A percentile compares a stretch with the other conserved stretches of the same genome.
Conservation (phyloP, 2,113 vertebrate species). For the Coptodon bakossiorum region DNA sequence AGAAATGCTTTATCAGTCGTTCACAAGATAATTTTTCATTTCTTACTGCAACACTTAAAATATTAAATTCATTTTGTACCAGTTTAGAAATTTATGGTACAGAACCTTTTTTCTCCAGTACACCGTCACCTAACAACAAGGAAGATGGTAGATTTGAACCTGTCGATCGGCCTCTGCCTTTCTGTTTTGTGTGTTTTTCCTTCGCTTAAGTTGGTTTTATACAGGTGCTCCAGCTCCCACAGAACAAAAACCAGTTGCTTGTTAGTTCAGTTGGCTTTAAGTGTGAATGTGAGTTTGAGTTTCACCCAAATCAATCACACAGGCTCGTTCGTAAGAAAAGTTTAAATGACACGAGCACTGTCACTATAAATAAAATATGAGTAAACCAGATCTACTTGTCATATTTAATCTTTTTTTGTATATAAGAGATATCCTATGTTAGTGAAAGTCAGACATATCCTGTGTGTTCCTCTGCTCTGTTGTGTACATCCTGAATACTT, state of each 20-base stretch:
- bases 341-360: not conserved
- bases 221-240: not conserved
- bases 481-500: not conserved
- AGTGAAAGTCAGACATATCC: rapidly evolving
- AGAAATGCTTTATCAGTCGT: not conserved
- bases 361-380: not conserved
- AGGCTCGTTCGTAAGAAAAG: rapidly evolving
- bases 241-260: not conserved
- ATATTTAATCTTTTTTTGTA: not conserved
- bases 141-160: rapidly evolving
- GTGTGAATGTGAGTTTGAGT: not conserved
- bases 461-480: not conserved
- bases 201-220: rapidly evolving
- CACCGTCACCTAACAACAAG: not conserved
- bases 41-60: not conserved
- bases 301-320: not conserved
- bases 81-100: rapidly evolving
- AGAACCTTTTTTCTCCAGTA: rapidly evolving
- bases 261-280: not conserved
- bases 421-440: rapidly evolving
- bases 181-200: not conserved
- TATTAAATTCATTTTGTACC: rapidly evolving
- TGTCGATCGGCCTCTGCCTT: rapidly evolving
- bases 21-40: not conserved
- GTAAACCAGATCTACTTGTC: not conserved